Percentiles rank a stretch among this genome's conserved stretches.
These are phyloP conservation scores for Lophotis ruficrista DNA, from an alignment of 2,113 vertebrate species.

Conservation along the genomic window DNA sequence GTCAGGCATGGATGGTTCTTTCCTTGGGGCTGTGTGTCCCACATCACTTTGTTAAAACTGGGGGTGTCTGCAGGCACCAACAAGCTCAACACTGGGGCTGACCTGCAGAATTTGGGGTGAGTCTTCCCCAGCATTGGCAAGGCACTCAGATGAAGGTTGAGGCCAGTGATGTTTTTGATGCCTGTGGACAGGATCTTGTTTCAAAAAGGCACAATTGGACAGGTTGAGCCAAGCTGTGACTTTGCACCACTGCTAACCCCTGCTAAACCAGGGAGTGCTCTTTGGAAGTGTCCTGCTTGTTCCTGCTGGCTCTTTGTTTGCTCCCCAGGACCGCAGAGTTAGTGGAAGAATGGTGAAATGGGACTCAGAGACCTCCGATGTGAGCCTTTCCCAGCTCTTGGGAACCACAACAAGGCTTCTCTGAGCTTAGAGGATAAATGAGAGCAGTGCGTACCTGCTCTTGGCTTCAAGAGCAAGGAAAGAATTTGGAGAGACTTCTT, in stretches of 20 bases:
- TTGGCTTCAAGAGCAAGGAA: not conserved
- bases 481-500: constrained; percentile 33
- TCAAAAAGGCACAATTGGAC: not conserved
- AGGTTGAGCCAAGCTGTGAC: not conserved
- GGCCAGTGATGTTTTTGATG: not conserved
- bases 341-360: not conserved
- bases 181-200: not conserved
- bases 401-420: not conserved
- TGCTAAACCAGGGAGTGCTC: not conserved
- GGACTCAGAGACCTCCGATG: rapidly evolving
- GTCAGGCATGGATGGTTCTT: not conserved
- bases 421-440: not conserved
- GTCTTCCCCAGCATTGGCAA: not conserved
- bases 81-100: not conserved
- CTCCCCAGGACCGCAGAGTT: not conserved
- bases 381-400: not conserved
- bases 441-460: not conserved
- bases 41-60: not conserved
- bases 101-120: not conserved
- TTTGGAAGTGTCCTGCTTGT: not conserved
- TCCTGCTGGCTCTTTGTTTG: not conserved
- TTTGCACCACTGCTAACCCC: not conserved
- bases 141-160: not conserved
- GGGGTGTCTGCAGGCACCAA: not conserved
- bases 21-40: not conserved